Base-by-base conservation (phyloP, 2,113 vertebrate species). In the Tragelaphus scriptus region DNA sequence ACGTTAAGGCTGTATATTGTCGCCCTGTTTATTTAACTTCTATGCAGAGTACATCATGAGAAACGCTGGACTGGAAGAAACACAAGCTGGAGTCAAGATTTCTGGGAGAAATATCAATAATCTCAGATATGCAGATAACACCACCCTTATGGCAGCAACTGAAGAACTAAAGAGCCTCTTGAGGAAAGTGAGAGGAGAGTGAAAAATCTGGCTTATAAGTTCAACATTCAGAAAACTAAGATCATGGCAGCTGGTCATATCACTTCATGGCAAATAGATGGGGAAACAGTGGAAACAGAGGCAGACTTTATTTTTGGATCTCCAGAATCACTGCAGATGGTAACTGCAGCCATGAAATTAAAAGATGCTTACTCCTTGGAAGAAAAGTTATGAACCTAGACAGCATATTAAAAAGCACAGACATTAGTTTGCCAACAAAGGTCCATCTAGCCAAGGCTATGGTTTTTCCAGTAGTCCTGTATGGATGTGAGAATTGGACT, bases 51-150 rank as follows among this genome's bases (percentile, higher is more conserved):
- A 65, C 30, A 65, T 63, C 61, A 63, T 8, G 61, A 65, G 30
- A 65, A 65, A 65, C 16, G 0, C 63, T n/a, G 7, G 30, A 8
- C 63, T n/a, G 7, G 63, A 65, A 0, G 3, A n/a, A 65, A 1
- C 30, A n/a, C 63, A 65, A 65, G 63, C 30, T 65, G 15, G 30
- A 32, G 17, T 65, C 30, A 65, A 65, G 63, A 65, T 8, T 65
- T 3, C 63, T 0, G 0, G 30, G 63, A n/a, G 63, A 68, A 68
- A 68, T n/a, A 68, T n/a, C 63, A 68, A 5, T 68, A 9, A 68
- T 16, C 63, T 68, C 32, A 68, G 32, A n/a, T n/a, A 19, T 68
- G 32, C 32, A n/a, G 32, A 68, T 19, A 30, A 68, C 32, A 68
- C 16, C 16, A 68, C 32, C 63, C 63, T 68, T 68, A 68, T 19